Percentiles rank a stretch among this genome's conserved stretches.
These are phyloP conservation scores for Mellilla xanthometata DNA, from an alignment of 2,888 invertebrate species.

Conservation along the genomic window DNA sequence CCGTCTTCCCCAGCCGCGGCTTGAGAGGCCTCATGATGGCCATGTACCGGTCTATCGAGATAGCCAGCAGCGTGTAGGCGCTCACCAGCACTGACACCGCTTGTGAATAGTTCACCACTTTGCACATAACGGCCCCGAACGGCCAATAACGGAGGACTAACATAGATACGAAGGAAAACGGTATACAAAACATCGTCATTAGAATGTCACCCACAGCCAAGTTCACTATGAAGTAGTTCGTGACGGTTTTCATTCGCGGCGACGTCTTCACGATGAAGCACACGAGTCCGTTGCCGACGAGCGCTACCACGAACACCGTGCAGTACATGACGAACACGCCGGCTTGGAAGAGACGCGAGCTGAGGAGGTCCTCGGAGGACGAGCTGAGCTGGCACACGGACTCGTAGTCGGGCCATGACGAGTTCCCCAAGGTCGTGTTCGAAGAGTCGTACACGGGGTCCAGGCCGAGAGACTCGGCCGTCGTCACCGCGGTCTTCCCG, in stretches of 20 bases:
- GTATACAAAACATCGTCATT: conserved; percentile 95
- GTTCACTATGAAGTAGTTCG: conserved; percentile 95
- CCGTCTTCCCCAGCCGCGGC: conserved; percentile 89
- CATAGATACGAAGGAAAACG: conserved; percentile 93
- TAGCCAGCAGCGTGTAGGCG: conserved; percentile 95
- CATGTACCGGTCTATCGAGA: conserved; percentile 94
- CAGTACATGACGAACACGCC: conserved; percentile 88
- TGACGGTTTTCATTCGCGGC: conserved; percentile 94
- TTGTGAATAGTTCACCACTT: conserved; percentile 91
- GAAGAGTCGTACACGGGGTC: conserved; percentile 30
- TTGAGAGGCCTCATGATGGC: conserved; percentile 94
- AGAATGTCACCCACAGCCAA: conserved; percentile 94
- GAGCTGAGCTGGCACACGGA: conserved; percentile 43
- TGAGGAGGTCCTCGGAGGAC: conserved; percentile 53
- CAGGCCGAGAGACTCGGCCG: conserved; percentile 16
- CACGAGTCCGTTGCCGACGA: conserved; percentile 90
- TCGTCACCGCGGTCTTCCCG: conserved; percentile 22
- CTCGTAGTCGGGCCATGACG: conserved; percentile 50
- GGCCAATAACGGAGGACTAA: conserved; percentile 93
- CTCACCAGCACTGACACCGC: conserved; percentile 92
- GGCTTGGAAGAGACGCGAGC: conserved; percentile 82
- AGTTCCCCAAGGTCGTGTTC: conserved; percentile 40
- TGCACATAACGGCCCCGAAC: conserved; percentile 91
- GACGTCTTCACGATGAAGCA: conserved; percentile 93
- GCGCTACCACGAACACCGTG: conserved; percentile 86